A percentile compares a stretch with the other conserved stretches of the same genome.
Evolutionary conservation across 2,888 invertebrate species (phyloP).

Genomic region (Ellobium chinense): DNA sequence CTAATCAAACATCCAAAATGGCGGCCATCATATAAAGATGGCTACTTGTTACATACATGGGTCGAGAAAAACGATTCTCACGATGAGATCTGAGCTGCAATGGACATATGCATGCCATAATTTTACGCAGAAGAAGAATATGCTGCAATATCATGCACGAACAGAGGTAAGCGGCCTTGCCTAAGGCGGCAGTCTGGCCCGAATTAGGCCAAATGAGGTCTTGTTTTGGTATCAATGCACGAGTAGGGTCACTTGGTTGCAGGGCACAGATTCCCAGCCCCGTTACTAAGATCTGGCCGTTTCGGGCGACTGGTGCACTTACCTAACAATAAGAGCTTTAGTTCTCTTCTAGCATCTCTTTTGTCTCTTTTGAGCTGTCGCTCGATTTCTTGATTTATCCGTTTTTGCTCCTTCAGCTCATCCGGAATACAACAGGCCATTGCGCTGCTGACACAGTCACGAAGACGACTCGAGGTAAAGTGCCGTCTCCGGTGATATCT

Average conservation of each 20-base stretch:
- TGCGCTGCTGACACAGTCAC: constrained; percentile 60
- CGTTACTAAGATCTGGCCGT: neutral
- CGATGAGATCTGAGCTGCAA: neutral
- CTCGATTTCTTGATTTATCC: constrained; percentile 99
- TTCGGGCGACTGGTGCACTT: constrained; percentile 77
- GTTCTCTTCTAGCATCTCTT: constrained; percentile 97
- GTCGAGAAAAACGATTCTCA: constrained; percentile 19
- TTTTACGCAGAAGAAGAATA: constrained; percentile 16
- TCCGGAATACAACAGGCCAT: constrained; percentile 99
- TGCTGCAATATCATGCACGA: constrained; percentile 16
- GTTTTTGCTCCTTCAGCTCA: constrained; percentile 99
- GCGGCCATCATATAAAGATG: constrained; percentile 48
- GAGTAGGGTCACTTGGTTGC: constrained; percentile 28
- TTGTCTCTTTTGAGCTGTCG: constrained; percentile 99
- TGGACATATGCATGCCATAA: neutral
- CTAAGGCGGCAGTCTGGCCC: neutral
- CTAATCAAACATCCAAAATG: constrained; percentile 53
- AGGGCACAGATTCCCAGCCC: constrained; percentile 1
- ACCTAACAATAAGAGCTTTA: constrained; percentile 98
- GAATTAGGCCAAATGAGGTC: constrained; percentile 49
- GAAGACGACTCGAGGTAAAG: constrained; percentile 21
- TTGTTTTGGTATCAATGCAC: constrained; percentile 47
- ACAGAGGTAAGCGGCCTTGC: neutral
- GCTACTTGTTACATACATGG: constrained; percentile 29
- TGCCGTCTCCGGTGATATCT: constrained; percentile 49